Evolutionary conservation across 2,797 vertebrate genomes (phyloP).

Genomic region (Podarcis siculus): DNA sequence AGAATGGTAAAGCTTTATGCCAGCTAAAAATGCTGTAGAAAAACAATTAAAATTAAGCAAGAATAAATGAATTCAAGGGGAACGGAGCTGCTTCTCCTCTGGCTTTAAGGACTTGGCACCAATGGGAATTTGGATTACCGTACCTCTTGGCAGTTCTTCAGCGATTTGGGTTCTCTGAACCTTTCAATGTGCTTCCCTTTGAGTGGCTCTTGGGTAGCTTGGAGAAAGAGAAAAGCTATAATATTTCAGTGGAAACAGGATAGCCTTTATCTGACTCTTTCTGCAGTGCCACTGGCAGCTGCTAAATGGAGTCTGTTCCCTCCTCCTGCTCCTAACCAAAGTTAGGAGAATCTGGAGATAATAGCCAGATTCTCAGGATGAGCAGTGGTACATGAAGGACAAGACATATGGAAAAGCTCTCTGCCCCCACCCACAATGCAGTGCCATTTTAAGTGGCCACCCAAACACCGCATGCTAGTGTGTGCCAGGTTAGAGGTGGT

Average conservation of each 20-base stretch:
- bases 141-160: background rate
- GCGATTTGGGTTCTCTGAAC: background rate
- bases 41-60: conserved; percentile 17
- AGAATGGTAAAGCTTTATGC: conserved; percentile 20
- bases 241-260: background rate
- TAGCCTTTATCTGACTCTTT: background rate
- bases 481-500: background rate
- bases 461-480: background rate
- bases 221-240: conserved; percentile 2
- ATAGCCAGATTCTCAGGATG: background rate
- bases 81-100: background rate
- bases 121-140: background rate
- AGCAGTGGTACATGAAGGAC: background rate
- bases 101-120: background rate
- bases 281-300: background rate
- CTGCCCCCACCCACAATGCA: background rate
- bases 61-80: conserved; percentile 24
- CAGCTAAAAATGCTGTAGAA: conserved; percentile 18
- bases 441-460: background rate
- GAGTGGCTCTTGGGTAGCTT: background rate
- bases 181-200: background rate
- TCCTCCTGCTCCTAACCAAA: background rate
- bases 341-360: background rate
- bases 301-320: background rate
- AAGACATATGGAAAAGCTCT: background rate